Evolutionary conservation across 1,140 invertebrate species (phyloP).

Genomic region (Myzus persicae): DNA sequence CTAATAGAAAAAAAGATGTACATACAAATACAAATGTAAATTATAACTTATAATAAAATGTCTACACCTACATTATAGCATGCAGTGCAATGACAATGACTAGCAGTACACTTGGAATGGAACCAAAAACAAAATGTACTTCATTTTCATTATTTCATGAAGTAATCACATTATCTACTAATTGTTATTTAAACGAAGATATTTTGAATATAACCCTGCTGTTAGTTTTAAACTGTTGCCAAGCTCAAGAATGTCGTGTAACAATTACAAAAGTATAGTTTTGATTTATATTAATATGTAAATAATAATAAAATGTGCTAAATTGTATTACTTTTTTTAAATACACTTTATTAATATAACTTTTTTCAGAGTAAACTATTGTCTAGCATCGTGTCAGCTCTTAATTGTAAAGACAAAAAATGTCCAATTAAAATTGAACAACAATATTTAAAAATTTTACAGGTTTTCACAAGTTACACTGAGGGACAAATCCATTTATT

Average conservation of each 20-base stretch:
- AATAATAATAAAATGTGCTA: not conserved
- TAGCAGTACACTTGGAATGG: constrained; percentile 31
- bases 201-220: not conserved
- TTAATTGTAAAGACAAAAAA: constrained; percentile 42
- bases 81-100: constrained; percentile 50
- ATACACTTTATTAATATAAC: not conserved
- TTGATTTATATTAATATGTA: not conserved
- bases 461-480: not conserved
- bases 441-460: constrained; percentile 27
- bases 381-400: not conserved
- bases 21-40: not conserved
- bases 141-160: constrained; percentile 51
- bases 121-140: constrained; percentile 38
- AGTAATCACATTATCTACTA: not conserved
- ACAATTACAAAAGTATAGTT: constrained; percentile 13
- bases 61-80: not conserved
- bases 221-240: constrained; percentile 25
- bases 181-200: constrained; percentile 17
- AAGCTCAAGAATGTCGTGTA: constrained; percentile 44
- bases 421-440: constrained; percentile 1
- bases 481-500: constrained; percentile 45
- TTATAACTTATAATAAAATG: not conserved
- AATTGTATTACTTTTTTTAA: not conserved
- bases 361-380: constrained; percentile 36
- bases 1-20: not conserved